These are phyloP conservation scores for Drosophila chauvacae DNA, from an alignment of 1,140 invertebrate species.

Conservation along the genomic window DNA sequence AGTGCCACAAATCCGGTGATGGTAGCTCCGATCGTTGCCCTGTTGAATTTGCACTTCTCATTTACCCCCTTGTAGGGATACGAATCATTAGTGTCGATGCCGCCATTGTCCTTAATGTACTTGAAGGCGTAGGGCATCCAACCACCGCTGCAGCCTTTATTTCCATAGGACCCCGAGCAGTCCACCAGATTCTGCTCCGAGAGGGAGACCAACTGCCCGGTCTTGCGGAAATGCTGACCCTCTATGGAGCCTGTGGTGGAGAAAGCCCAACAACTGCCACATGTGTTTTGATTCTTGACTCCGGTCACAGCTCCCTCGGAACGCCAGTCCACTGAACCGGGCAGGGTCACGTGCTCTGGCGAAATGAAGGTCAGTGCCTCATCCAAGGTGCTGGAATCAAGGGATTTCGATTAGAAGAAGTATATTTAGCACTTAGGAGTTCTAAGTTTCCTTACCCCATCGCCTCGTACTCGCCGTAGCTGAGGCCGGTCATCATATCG, in stretches of 20 bases:
- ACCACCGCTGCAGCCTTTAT: not conserved
- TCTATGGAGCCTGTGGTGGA: constrained; percentile 5
- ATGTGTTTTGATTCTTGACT: not conserved
- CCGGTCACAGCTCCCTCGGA: constrained; percentile 1
- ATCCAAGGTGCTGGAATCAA: not conserved
- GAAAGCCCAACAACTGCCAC: constrained; percentile 12
- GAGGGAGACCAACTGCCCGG: not conserved
- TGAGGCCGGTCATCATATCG: constrained; percentile 1
- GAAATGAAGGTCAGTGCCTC: not conserved
- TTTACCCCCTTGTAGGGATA: constrained; percentile 1
- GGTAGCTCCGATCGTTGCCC: not conserved
- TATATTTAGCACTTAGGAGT: too few species aligned
- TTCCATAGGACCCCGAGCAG: not conserved
- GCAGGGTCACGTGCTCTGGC: not conserved
- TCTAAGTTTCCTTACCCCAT: not conserved
- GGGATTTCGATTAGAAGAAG: not conserved
- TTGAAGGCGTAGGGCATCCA: not conserved
- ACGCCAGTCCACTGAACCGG: not conserved
- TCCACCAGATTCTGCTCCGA: constrained; percentile 14
- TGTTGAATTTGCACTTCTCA: not conserved
- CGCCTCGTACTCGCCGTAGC: not conserved
- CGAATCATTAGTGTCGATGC: constrained; percentile 7
- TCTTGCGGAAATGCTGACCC: constrained; percentile 9
- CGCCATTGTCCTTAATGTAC: constrained; percentile 1
- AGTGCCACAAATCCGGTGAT: not conserved